Percentiles rank a stretch among this genome's conserved stretches.
phyloP scores from a whole-genome alignment of 2,113 vertebrate species.

The Gnathonemus longibarbis region DNA sequence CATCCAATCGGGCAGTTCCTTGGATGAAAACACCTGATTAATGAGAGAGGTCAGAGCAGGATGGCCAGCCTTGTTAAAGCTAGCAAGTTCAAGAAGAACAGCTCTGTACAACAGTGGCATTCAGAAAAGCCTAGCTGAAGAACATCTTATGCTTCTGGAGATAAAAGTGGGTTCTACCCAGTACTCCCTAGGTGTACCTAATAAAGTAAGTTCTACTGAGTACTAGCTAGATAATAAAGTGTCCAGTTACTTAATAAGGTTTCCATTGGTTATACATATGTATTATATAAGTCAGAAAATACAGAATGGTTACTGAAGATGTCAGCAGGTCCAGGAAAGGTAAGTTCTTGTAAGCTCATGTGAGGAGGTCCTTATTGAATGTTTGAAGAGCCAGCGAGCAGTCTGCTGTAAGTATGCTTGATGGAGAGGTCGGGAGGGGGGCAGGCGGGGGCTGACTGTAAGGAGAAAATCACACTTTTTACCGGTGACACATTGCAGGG shows the following conservation, averaged over 20 bases:
- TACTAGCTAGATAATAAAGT: neutral
- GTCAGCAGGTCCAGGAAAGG: neutral
- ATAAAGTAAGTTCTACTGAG: neutral
- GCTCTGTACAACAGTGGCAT: neutral
- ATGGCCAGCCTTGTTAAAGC: neutral
- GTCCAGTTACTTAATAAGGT: neutral
- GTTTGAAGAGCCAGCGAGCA: neutral
- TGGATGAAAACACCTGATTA: neutral
- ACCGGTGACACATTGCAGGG: conserved; percentile 58
- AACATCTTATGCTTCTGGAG: neutral
- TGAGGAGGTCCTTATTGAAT: neutral
- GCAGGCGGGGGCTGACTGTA: neutral
- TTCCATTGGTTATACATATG: neutral
- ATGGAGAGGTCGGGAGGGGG: neutral
- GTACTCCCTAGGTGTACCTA: neutral
- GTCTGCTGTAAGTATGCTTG: neutral
- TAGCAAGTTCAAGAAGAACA: neutral
- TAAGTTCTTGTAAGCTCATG: neutral
- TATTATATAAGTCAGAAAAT: neutral
- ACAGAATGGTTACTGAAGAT: neutral
- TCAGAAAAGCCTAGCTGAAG: neutral
- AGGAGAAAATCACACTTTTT: neutral
- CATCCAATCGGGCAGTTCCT: neutral
- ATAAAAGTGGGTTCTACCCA: neutral
- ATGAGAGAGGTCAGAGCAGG: neutral